phyloP scores from a whole-genome alignment of 2,113 vertebrate species.

The Takifugu flavidus region DNA sequence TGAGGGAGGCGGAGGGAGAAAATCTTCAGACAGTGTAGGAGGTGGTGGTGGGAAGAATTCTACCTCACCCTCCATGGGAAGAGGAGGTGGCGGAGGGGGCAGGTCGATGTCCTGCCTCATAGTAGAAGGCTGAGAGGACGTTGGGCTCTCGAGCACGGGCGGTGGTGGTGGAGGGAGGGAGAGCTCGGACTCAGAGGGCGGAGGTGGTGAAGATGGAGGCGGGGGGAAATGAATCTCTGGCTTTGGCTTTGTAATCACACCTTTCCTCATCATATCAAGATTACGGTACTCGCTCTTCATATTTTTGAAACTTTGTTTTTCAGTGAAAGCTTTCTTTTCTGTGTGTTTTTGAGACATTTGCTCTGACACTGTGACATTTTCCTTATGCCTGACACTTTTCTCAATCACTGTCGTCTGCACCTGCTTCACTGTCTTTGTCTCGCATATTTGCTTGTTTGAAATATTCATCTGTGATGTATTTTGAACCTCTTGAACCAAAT shows the following conservation, averaged over 20 bases:
- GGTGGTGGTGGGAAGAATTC: slow-evolving; percentile 69
- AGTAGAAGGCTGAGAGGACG: slow-evolving; percentile 43
- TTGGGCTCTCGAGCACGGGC: slow-evolving; percentile 63
- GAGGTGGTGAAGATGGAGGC: slow-evolving; percentile 78
- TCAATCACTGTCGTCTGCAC: slow-evolving; percentile 57
- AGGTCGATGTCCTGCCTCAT: slow-evolving; percentile 76
- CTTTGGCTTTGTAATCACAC: slow-evolving; percentile 60
- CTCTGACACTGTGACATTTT: slow-evolving; percentile 23
- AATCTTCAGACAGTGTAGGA: slow-evolving; percentile 58
- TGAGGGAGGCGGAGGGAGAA: slow-evolving; percentile 69
- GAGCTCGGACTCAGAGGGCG: slow-evolving; percentile 82
- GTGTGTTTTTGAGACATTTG: slow-evolving; percentile 40
- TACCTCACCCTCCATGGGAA: slow-evolving; percentile 59
- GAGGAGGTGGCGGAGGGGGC: slow-evolving; percentile 74
- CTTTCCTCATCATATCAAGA: slow-evolving; percentile 50
- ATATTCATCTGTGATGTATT: slow-evolving; percentile 42
- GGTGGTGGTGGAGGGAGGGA: slow-evolving; percentile 84
- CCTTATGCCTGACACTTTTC: slow-evolving; percentile 31
- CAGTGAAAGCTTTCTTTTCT: slow-evolving; percentile 32
- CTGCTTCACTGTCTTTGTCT: slow-evolving; percentile 62
- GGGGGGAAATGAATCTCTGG: slow-evolving; percentile 78
- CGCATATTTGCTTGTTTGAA: slow-evolving; percentile 50
- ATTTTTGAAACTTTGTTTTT: slow-evolving; percentile 61
- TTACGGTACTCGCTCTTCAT: slow-evolving; percentile 44
- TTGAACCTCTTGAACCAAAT: slow-evolving; percentile 44